Evolutionary conservation across 2,888 invertebrate species (phyloP).

Genomic region (Mythimna vitellina): DNA sequence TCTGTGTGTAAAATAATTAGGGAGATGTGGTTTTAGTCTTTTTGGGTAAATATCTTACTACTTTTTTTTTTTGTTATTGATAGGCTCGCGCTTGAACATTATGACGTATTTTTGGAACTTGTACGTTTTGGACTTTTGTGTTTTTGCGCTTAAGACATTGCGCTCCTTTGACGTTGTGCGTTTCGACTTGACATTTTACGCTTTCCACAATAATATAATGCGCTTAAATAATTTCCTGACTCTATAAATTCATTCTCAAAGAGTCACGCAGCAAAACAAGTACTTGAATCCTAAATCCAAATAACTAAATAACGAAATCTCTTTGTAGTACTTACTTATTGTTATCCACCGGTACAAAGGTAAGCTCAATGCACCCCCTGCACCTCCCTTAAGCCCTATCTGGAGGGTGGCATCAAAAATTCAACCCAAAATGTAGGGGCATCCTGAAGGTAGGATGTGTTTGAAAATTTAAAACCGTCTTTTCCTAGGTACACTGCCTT

Average conservation of each 20-base stretch:
- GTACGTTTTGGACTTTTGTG: too few species aligned
- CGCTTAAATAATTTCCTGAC: too few species aligned
- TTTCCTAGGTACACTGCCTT: constrained; percentile 14
- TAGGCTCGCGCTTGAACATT: too few species aligned
- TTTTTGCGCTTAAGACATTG: too few species aligned
- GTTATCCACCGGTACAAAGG: constrained; percentile 24
- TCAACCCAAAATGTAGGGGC: constrained; percentile 35
- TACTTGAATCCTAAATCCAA: neutral
- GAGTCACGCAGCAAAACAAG: constrained; percentile 6
- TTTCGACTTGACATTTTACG: too few species aligned
- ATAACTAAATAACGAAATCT: constrained; percentile 14
- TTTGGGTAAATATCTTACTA: too few species aligned
- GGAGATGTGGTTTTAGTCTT: too few species aligned
- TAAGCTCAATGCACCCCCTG: constrained; percentile 1
- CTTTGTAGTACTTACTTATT: constrained; percentile 19
- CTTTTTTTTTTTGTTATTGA: too few species aligned
- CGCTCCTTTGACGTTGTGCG: too few species aligned
- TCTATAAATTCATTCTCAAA: neutral
- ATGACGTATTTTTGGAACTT: too few species aligned
- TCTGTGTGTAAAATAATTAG: constrained; percentile 1
- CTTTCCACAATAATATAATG: too few species aligned
- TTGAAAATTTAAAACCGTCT: constrained; percentile 41
- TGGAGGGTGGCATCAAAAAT: constrained; percentile 52
- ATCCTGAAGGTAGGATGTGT: constrained; percentile 25
- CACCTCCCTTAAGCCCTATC: constrained; percentile 29